These are phyloP conservation scores for Leucozona laternaria DNA, from an alignment of 2,888 invertebrate genomes.

Conservation along the genomic window DNA sequence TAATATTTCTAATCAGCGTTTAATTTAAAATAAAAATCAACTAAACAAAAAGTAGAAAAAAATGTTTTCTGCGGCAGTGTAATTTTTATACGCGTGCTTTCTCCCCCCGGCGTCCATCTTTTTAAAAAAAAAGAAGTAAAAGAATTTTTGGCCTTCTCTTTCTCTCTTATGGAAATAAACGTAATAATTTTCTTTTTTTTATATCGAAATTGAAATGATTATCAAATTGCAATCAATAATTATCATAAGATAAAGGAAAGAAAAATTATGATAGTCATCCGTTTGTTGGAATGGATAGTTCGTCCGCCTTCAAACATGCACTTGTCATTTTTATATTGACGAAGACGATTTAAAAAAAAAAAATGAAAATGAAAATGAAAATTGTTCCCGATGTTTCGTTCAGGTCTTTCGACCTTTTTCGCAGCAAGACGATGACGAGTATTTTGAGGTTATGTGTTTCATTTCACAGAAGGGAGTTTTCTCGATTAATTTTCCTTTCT, in stretches of 20 bases:
- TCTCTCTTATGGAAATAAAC: constrained; percentile 35
- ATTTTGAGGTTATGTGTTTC: constrained; percentile 63
- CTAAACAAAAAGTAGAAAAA: constrained; percentile 44
- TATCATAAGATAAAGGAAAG: constrained; percentile 13
- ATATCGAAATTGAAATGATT: constrained; percentile 46
- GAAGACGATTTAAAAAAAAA: neutral
- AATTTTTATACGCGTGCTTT: constrained; percentile 77
- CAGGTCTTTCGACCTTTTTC: constrained; percentile 5
- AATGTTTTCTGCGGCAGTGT: constrained; percentile 52
- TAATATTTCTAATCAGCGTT: constrained; percentile 22
- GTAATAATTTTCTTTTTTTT: constrained; percentile 8
- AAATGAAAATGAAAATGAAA: neutral
- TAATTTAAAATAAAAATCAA: constrained; percentile 43
- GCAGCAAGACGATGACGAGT: constrained; percentile 51
- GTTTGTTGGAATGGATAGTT: neutral
- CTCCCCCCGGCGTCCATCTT: constrained; percentile 77
- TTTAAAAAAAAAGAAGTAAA: constrained; percentile 41
- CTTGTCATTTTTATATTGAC: constrained; percentile 20
- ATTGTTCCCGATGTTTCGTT: constrained; percentile 16
- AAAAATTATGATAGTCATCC: constrained; percentile 40
- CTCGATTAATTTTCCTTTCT: constrained; percentile 36
- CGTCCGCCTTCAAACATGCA: constrained; percentile 5
- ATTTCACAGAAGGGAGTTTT: constrained; percentile 57
- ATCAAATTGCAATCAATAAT: constrained; percentile 70
- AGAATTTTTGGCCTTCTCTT: constrained; percentile 50